Evolutionary conservation across 2,797 vertebrate genomes (phyloP).

Genomic region (Acrocephalus scirpaceus): DNA sequence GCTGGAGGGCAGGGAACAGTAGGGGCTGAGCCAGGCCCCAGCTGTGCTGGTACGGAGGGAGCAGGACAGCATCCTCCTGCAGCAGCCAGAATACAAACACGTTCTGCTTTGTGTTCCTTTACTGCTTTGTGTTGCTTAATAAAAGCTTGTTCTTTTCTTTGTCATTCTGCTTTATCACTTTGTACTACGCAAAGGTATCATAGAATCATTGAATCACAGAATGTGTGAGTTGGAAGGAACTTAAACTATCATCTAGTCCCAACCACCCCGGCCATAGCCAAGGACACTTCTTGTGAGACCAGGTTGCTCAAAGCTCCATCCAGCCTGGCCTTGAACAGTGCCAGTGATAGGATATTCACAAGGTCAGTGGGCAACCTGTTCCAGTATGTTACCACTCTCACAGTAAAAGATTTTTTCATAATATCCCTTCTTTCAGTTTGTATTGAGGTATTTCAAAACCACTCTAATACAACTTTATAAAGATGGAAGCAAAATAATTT

Average conservation of each 20-base stretch:
- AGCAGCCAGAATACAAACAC: background rate
- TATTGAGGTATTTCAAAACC: background rate
- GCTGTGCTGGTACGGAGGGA: accelerated
- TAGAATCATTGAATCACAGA: background rate
- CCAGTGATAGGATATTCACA: background rate
- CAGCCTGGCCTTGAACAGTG: background rate
- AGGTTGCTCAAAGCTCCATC: background rate
- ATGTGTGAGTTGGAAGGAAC: background rate
- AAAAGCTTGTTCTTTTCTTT: background rate
- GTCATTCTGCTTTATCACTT: background rate
- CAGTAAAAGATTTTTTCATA: background rate
- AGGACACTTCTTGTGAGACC: background rate
- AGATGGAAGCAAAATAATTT: background rate
- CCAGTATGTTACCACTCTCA: background rate
- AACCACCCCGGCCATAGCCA: background rate
- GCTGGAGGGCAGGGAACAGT: background rate
- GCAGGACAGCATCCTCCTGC: background rate
- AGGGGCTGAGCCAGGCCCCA: background rate
- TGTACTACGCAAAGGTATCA: background rate
- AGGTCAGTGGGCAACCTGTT: background rate
- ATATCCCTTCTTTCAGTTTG: background rate
- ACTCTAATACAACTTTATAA: background rate
- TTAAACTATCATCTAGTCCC: background rate
- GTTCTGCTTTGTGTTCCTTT: background rate
- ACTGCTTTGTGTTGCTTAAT: background rate